These are phyloP conservation scores for Rhabdornis inornatus DNA, from an alignment of 2,113 vertebrate species.

Conservation along the genomic window DNA sequence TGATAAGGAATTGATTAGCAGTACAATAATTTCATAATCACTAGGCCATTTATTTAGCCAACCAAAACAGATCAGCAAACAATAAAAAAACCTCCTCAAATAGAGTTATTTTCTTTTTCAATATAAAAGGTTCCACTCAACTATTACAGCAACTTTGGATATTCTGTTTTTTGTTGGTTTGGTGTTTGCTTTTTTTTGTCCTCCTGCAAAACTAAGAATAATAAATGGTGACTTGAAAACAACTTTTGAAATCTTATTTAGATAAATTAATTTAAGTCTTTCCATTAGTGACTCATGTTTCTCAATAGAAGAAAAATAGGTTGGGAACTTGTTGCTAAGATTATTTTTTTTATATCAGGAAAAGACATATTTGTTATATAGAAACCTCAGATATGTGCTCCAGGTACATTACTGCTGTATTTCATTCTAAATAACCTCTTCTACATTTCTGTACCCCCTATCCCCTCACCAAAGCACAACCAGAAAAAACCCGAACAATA, in stretches of 20 bases:
- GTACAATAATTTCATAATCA: background rate
- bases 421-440: background rate
- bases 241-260: background rate
- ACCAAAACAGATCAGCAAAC: background rate
- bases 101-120: background rate
- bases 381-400: background rate
- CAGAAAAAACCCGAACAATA: background rate
- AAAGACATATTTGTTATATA: background rate
- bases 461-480: background rate
- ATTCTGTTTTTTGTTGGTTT: background rate
- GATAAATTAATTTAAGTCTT: background rate
- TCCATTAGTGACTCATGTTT: background rate
- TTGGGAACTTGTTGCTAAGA: background rate
- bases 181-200: fast-evolving
- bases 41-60: background rate
- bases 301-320: background rate
- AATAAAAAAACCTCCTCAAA: background rate
- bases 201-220: background rate
- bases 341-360: background rate
- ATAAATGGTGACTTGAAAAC: background rate
- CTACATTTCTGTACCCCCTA: fast-evolving
- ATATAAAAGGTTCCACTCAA: background rate
- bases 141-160: background rate
- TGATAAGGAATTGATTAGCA: background rate
- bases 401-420: background rate